A percentile compares a stretch with the other conserved stretches of the same genome.
Conservation (phyloP, 2,113 vertebrate species). For the Macaca fascicularis region DNA sequence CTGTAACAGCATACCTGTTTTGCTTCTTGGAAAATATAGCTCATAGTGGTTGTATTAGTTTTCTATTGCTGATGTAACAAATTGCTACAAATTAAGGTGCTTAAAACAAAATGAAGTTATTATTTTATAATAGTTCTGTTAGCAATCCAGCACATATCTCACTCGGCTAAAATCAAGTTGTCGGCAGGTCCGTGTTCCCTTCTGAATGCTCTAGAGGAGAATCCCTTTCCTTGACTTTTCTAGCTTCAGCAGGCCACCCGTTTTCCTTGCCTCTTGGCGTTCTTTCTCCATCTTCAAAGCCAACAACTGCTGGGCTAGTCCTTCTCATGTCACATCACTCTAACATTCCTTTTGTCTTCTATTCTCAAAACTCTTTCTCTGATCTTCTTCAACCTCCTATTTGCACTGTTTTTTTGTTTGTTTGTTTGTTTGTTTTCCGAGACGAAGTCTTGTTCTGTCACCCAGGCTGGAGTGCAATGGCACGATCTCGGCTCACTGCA, state of each 20-base stretch:
- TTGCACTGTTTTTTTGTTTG: background rate
- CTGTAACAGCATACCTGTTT: background rate
- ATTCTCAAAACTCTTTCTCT: background rate
- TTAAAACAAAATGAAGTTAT: background rate
- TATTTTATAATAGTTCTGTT: background rate
- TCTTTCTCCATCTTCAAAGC: background rate
- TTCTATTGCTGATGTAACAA: background rate
- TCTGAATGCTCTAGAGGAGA: background rate
- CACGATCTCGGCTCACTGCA: too few relatives aligned
- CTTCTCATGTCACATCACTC: background rate
- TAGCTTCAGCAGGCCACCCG: fast-evolving
- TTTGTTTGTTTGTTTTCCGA: too few relatives aligned
- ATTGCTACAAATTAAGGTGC: background rate
- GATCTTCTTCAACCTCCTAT: background rate
- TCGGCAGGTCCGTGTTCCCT: background rate
- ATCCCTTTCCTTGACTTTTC: background rate
- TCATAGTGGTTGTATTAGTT: background rate
- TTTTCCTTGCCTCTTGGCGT: background rate
- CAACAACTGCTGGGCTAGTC: background rate
- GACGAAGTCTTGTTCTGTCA: too few relatives aligned
- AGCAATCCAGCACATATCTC: background rate
- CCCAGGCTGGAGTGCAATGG: too few relatives aligned
- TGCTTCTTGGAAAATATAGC: background rate
- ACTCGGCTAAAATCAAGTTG: background rate
- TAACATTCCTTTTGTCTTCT: background rate